These are phyloP conservation scores for Amblyopsis rosae DNA, from an alignment of 2,113 vertebrate species.

Conservation along the genomic window DNA sequence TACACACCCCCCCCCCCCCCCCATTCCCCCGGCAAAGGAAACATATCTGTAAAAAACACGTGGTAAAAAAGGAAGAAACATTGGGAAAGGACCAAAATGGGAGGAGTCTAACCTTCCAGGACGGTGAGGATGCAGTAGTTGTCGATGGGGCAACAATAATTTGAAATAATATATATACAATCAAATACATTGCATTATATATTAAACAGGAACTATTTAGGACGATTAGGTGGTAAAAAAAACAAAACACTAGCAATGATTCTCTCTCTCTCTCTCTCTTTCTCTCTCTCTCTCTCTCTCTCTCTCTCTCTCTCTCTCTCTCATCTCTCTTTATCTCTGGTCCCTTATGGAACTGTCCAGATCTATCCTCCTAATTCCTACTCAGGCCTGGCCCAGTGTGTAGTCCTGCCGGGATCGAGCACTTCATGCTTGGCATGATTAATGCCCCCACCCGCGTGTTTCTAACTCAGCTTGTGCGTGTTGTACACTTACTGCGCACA, in stretches of 20 bases:
- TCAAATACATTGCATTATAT: no score
- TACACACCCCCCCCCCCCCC: no score
- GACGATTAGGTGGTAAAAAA: constrained; percentile 24
- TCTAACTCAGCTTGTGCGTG: constrained; percentile 15
- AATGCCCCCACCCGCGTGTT: constrained; percentile 32
- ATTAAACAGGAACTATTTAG: constrained; percentile 7
- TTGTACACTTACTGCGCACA: constrained; percentile 14
- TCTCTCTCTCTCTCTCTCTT: background rate
- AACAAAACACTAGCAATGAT: background rate
- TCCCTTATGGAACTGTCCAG: constrained; percentile 1
- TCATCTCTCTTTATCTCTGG: constrained; percentile 3
- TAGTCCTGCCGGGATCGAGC: constrained; percentile 37
- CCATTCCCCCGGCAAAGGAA: no score
- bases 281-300: background rate
- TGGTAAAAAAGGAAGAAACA: no score
- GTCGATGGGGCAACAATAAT: no score
- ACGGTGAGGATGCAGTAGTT: no score
- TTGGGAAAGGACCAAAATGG: no score
- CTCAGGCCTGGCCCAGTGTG: constrained; percentile 25
- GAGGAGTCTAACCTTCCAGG: no score
- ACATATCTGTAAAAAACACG: no score
- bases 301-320: background rate
- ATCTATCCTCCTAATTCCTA: constrained; percentile 25
- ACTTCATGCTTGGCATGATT: background rate
- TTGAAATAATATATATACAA: no score